Evolutionary conservation across 2,888 invertebrate species (phyloP), one percentile per base, ranked within the genome.

Genomic region (Cephus rjabovi): DNA sequence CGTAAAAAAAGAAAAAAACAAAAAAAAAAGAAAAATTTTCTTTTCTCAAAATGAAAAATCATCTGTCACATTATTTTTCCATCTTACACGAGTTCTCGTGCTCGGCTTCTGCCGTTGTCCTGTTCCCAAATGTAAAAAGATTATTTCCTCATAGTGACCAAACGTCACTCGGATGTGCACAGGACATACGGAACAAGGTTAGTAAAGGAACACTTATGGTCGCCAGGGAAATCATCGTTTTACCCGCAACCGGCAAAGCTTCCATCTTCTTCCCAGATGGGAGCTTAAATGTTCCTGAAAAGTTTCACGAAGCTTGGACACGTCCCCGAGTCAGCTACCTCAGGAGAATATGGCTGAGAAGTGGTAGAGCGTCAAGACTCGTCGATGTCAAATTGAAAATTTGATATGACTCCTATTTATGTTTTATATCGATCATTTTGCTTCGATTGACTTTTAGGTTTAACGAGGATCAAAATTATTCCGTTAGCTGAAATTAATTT

Each of bases 181-280:
- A 23, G 56, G 23, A 56, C 56, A 56, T 9, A 56, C 56, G 56
- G 56, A 56, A 56, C 56, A 56, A 56, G 56, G 56, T 56, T 56
- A 56, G 56, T 23, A 56, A 56, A 56, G 56, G 56, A 56, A 83
- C 82, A 82, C 80, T 83, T 84, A 83, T 82, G 82, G 81, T 83
- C 85, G 82, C 85, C 79, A 83, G 86, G 84, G 84, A 85, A 86
- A 86, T 85, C 85, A 84, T 80, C 79, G 82, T 78, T 31, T 33
- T 71, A 80, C 83, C 83, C 83, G 80, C 84, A 83, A 83, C 23
- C 71, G 2, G 71, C 23, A 34, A 34, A 71, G 34, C 31, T 34
- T 71, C 71, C 82, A 77, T 81, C 80, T 81, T 82, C 82, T 83
- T 81, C 78, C 79, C 78, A 80, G 82, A 80, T 80, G 81, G 83